Percentiles rank a stretch among this genome's conserved stretches.
Evolutionary conservation across 2,797 vertebrate species (phyloP).

Genomic region (Spinibarbus caldwelli): DNA sequence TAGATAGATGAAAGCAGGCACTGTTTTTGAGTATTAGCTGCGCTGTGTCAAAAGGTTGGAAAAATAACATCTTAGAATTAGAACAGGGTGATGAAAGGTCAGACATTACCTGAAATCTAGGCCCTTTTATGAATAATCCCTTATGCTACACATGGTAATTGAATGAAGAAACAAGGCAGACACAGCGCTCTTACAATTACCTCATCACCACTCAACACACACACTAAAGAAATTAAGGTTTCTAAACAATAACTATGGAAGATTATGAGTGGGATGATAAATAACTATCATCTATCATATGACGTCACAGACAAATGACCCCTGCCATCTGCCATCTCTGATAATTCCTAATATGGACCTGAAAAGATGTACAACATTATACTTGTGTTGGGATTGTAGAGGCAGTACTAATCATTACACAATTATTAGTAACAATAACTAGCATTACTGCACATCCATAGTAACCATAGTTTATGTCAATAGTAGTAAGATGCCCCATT

Average conservation of each 20-base stretch:
- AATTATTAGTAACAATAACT: background rate
- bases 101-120: background rate
- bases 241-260: background rate
- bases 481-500: background rate
- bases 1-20: slow-evolving; percentile 23
- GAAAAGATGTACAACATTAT: background rate
- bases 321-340: background rate
- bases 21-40: background rate
- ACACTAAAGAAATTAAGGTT: slow-evolving; percentile 14
- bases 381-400: background rate
- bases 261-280: slow-evolving; percentile 5
- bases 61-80: background rate
- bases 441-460: background rate
- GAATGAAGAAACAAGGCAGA: slow-evolving; percentile 24
- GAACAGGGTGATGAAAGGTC: background rate
- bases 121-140: slow-evolving; percentile 3
- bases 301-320: background rate
- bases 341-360: slow-evolving; percentile 1
- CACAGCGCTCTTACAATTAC: background rate
- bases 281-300: slow-evolving; percentile 1
- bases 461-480: background rate
- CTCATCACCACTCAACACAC: background rate
- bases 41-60: slow-evolving; percentile 21
- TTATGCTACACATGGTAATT: background rate
- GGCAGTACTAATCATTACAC: background rate